A percentile compares a stretch with the other conserved stretches of the same genome.
phyloP scores from a whole-genome alignment of 2,113 vertebrate genomes.

The Alaudala cheleensis region DNA sequence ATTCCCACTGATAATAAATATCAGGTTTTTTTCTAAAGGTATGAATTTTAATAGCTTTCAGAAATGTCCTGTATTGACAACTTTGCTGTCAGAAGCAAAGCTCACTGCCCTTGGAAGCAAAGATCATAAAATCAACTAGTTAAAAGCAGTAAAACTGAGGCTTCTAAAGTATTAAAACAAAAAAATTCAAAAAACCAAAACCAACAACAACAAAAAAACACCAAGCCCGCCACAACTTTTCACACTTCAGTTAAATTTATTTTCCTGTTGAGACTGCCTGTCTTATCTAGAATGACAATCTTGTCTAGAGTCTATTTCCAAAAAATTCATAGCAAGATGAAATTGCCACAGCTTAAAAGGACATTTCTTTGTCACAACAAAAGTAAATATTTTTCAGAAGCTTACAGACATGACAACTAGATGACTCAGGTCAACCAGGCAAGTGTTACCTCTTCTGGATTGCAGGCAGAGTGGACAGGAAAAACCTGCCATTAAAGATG shows the following conservation, averaged over 20 bases:
- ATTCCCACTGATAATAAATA: background rate
- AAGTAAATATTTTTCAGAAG: slow-evolving; percentile 15
- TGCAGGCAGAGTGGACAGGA: background rate
- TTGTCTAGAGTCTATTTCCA: background rate
- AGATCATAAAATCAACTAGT: background rate
- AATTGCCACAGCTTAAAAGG: background rate
- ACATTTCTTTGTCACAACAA: background rate
- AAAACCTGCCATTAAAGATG: background rate
- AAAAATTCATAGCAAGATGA: background rate
- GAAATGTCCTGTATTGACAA: background rate
- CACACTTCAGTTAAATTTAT: background rate
- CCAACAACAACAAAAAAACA: background rate
- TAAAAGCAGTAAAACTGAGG: background rate
- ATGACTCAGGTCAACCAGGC: background rate
- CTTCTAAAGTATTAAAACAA: no score
- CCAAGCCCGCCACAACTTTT: background rate
- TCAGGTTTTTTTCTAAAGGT: background rate
- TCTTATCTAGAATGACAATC: background rate
- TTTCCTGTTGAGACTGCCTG: background rate
- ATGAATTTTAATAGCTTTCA: background rate
- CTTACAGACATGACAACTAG: background rate
- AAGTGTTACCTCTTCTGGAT: background rate
- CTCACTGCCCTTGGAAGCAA: background rate
- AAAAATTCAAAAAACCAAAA: no score
- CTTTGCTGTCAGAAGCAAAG: background rate